phyloP scores from a whole-genome alignment of 2,797 vertebrate species.

The Benthosema pterotum region DNA sequence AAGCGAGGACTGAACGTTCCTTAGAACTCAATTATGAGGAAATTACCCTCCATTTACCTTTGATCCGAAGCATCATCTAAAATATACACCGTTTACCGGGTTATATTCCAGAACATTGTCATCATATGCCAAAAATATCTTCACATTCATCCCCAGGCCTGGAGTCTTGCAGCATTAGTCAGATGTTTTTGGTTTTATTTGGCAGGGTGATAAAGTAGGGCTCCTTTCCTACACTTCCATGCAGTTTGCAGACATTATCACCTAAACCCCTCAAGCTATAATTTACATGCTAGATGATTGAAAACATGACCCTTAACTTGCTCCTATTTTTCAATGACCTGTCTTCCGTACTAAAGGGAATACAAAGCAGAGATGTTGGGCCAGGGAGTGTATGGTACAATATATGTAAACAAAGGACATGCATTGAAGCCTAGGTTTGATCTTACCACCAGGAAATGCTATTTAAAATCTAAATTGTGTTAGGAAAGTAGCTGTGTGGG shows the following conservation, averaged over 20 bases:
- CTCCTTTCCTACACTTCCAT: not conserved
- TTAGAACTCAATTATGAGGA: constrained; percentile 8
- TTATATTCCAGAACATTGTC: no score
- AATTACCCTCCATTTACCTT: constrained; percentile 4
- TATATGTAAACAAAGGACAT: not conserved
- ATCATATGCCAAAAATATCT: not conserved
- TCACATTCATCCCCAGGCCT: no score
- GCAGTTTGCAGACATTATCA: constrained; percentile 13
- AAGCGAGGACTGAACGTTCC: constrained; percentile 38
- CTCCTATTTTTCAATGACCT: not conserved
- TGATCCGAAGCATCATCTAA: no score
- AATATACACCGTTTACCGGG: not conserved
- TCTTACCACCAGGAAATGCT: not conserved
- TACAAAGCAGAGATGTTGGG: not conserved
- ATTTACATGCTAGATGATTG: not conserved
- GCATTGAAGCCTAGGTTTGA: not conserved
- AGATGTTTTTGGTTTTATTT: not conserved
- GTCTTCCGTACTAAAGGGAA: not conserved
- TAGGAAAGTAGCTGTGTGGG: no score
- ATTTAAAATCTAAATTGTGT: no score
- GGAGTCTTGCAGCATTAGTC: not conserved
- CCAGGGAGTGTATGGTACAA: not conserved
- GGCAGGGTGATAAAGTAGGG: constrained; percentile 1
- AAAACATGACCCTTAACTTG: not conserved
- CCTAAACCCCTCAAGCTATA: constrained; percentile 12